phyloP scores from a whole-genome alignment of 2,888 invertebrate genomes.

The Stenolophus ochropezus region DNA sequence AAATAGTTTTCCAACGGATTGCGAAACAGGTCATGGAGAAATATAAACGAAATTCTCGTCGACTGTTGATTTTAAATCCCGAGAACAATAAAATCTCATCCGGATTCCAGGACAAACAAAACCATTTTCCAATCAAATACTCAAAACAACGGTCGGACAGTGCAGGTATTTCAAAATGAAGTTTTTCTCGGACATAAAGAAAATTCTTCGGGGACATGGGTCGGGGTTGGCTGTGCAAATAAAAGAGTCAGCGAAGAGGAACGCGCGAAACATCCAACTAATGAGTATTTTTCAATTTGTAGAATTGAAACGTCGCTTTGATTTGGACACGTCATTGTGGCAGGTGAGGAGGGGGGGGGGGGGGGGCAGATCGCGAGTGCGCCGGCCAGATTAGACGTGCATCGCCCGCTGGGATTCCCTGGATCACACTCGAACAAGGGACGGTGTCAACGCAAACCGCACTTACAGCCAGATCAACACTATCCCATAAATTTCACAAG shows the following conservation, averaged over 20 bases:
- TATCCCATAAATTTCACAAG: no score
- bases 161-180: conserved; percentile 57
- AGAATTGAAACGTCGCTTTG: conserved; percentile 72
- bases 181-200: conserved; percentile 46
- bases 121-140: conserved; percentile 42
- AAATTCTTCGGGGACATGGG: conserved; percentile 52
- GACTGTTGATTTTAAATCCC: background rate
- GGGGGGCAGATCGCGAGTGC: conserved; percentile 66
- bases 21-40: background rate
- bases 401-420: conserved; percentile 59
- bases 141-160: conserved; percentile 6
- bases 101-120: conserved; percentile 7
- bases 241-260: conserved; percentile 64
- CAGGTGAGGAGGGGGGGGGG: conserved; percentile 28
- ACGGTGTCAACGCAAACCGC: background rate
- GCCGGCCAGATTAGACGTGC: conserved; percentile 73
- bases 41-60: background rate
- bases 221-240: conserved; percentile 47
- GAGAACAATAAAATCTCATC: background rate
- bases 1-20: background rate
- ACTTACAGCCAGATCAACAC: no score
- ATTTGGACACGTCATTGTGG: conserved; percentile 72
- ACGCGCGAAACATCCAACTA: conserved; percentile 72
- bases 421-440: background rate
- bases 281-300: conserved; percentile 75